Percentiles rank a stretch among this genome's conserved stretches.
Conservation (phyloP, 1,140 invertebrate genomes). For the Acarapis woodi region DNA sequence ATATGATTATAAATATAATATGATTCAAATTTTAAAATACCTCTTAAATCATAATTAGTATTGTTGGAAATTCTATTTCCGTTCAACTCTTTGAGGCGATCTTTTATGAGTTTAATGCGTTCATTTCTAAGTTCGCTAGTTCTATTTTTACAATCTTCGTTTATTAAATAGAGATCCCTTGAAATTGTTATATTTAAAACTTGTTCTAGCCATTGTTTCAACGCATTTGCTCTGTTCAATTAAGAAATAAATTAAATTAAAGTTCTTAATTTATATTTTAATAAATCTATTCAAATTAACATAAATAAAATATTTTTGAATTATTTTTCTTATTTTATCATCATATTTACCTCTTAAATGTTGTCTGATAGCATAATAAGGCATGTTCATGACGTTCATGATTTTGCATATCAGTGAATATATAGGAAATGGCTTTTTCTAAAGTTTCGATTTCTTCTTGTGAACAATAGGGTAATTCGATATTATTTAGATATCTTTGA, state of each 20-base stretch:
- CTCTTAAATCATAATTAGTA: constrained; percentile 6
- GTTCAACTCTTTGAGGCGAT: constrained; percentile 13
- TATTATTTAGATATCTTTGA: constrained; percentile 25
- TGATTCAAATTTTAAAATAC: background rate
- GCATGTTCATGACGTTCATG: constrained; percentile 23
- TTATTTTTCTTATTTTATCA: too few species aligned
- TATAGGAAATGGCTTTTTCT: constrained; percentile 22
- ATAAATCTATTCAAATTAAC: too few species aligned
- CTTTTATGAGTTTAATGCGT: constrained; percentile 16
- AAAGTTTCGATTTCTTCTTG: constrained; percentile 24
- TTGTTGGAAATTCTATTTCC: constrained; percentile 3
- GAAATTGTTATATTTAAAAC: constrained; percentile 20
- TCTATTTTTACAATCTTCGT: constrained; percentile 14
- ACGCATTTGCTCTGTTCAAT: constrained; percentile 22
- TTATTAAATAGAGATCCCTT: constrained; percentile 17
- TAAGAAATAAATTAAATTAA: too few species aligned
- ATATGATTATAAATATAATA: too few species aligned
- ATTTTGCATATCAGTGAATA: constrained; percentile 27
- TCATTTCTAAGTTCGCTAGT: constrained; percentile 17
- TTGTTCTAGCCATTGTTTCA: constrained; percentile 29
- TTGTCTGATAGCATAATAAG: constrained; percentile 21
- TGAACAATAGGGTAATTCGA: constrained; percentile 30
- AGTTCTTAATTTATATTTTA: too few species aligned
- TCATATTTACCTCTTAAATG: too few species aligned
- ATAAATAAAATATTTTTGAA: too few species aligned